Evolutionary conservation across 2,888 invertebrate genomes (phyloP).

Genomic region (Lasioglossum oenotherae): DNA sequence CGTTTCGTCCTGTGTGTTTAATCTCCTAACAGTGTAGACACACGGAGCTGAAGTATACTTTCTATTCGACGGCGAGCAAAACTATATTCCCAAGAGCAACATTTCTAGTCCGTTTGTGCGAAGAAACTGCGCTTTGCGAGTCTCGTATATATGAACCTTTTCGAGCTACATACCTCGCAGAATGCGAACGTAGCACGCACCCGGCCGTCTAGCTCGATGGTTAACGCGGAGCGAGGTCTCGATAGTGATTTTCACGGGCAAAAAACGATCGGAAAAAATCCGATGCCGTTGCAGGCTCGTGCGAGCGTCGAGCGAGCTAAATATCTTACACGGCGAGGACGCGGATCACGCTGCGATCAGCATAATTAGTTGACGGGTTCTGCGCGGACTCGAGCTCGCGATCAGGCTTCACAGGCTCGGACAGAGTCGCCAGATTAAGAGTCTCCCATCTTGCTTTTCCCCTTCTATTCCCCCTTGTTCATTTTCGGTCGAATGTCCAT

Average conservation of each 20-base stretch:
- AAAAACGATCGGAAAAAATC: slow-evolving; percentile 23
- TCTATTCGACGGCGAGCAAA: not conserved
- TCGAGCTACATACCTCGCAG: not conserved
- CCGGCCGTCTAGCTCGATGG: not conserved
- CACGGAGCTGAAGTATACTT: not conserved
- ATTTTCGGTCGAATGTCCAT: no score
- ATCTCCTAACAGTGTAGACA: not conserved
- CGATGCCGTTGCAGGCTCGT: slow-evolving; percentile 17
- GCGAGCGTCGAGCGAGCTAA: slow-evolving; percentile 19
- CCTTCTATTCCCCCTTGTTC: no score
- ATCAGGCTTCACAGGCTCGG: no score
- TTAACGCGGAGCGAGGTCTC: not conserved
- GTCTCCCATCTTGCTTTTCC: no score
- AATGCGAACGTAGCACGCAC: not conserved
- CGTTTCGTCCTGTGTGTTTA: no score
- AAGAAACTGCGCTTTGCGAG: not conserved
- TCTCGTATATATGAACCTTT: not conserved
- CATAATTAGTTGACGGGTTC: slow-evolving; percentile 40
- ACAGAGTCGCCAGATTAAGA: no score
- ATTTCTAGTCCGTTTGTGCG: not conserved
- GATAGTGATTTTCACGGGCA: slow-evolving; percentile 12
- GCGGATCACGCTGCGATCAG: slow-evolving; percentile 37
- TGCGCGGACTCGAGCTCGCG: not conserved
- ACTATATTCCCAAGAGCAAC: not conserved
- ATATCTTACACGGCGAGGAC: slow-evolving; percentile 58